These are phyloP conservation scores for Papio anubis DNA, from an alignment of 2,113 vertebrate genomes.

Conservation along the genomic window DNA sequence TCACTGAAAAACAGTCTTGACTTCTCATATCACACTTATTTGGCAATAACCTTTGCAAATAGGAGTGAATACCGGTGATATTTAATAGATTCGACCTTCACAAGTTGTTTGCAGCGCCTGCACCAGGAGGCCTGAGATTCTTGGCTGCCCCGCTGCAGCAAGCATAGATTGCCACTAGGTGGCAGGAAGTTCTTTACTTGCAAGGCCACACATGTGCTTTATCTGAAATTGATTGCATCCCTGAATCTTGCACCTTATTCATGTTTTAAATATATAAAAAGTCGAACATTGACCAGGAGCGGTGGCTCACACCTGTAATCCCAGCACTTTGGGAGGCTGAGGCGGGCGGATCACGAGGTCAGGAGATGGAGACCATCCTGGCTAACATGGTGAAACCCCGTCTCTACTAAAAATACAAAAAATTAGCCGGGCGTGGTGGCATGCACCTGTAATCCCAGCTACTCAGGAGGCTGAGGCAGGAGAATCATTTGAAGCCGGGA, in stretches of 20 bases:
- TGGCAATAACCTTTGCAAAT: not conserved
- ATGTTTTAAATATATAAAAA: slow-evolving; percentile 8
- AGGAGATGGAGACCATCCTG: too few species aligned
- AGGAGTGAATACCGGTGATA: not conserved
- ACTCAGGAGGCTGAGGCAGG: too few species aligned
- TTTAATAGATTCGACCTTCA: not conserved
- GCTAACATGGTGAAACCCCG: too few species aligned
- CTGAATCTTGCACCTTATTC: not conserved
- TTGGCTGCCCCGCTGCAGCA: not conserved
- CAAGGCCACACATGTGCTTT: not conserved
- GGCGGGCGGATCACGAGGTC: too few species aligned
- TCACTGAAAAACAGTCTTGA: not conserved
- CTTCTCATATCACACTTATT: not conserved
- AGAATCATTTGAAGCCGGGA: too few species aligned
- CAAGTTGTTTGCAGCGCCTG: not conserved
- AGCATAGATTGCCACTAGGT: slow-evolving; percentile 41
- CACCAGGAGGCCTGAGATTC: not conserved
- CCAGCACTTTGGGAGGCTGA: too few species aligned
- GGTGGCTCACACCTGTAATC: too few species aligned
- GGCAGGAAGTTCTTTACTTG: slow-evolving; percentile 1
- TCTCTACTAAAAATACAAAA: too few species aligned
- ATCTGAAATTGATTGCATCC: not conserved
- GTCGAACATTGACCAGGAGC: not conserved
- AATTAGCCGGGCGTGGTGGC: too few species aligned
- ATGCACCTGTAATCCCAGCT: too few species aligned